Conservation (phyloP, 2,888 invertebrate genomes). For the Chloroclysta siterata region DNA sequence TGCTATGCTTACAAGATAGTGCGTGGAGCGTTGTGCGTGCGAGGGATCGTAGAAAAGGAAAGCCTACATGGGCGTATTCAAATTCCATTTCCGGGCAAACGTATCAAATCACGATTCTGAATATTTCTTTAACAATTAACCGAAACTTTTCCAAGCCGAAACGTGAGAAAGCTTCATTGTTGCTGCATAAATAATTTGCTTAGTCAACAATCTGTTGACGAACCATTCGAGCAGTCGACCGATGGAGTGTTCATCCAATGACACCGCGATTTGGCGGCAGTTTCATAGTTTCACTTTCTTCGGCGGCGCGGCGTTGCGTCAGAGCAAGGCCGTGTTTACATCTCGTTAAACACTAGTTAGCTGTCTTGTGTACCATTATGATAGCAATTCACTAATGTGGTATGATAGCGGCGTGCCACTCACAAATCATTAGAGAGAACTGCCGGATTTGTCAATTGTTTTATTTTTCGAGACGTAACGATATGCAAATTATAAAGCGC, state of each 20-base stretch:
- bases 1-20: conserved; percentile 24
- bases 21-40: conserved; percentile 39
- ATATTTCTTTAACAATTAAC: conserved; percentile 57
- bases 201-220: conserved; percentile 53
- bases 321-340: conserved; percentile 62
- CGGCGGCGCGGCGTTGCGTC: conserved; percentile 54
- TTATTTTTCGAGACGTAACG: conserved; percentile 65
- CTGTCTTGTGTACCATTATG: conserved; percentile 51
- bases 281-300: conserved; percentile 76
- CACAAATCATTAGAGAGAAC: conserved; percentile 47
- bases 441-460: conserved; percentile 61
- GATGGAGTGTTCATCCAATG: conserved; percentile 57
- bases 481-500: conserved; percentile 55
- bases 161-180: conserved; percentile 62
- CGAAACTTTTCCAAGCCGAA: conserved; percentile 54
- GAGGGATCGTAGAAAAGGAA: conserved; percentile 36
- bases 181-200: conserved; percentile 44
- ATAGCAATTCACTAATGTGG: conserved; percentile 55
- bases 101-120: conserved; percentile 50
- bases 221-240: conserved; percentile 57
- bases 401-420: conserved; percentile 39
- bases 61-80: conserved; percentile 36
- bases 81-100: conserved; percentile 44
- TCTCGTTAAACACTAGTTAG: conserved; percentile 48
- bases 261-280: conserved; percentile 60